Conservation (phyloP, 2,888 invertebrate species). For the Agonum fuliginosum region DNA sequence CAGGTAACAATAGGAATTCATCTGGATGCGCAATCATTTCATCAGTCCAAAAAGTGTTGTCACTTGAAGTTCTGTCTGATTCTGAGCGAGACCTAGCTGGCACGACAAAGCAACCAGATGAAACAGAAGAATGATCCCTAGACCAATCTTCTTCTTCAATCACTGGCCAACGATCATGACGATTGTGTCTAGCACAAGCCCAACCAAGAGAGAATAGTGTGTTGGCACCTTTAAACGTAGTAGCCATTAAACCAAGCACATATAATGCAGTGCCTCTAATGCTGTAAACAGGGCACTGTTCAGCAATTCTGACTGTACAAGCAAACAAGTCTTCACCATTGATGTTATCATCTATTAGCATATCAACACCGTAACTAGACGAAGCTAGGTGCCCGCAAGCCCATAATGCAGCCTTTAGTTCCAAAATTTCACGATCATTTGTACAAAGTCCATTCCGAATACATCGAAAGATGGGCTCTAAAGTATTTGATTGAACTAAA, state of each 20-base stretch:
- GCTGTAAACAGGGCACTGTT: constrained; percentile 88
- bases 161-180: constrained; percentile 86
- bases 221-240: constrained; percentile 89
- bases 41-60: constrained; percentile 63
- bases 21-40: constrained; percentile 60
- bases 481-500: constrained; percentile 69
- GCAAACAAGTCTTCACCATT: constrained; percentile 71
- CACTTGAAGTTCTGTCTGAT: constrained; percentile 66
- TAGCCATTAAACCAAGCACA: constrained; percentile 88
- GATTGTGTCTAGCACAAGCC: constrained; percentile 85
- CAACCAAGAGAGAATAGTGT: constrained; percentile 83
- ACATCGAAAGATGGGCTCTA: constrained; percentile 65
- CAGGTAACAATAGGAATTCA: constrained; percentile 48
- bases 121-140: constrained; percentile 29
- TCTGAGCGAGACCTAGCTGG: constrained; percentile 63
- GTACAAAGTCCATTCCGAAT: constrained; percentile 73
- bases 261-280: constrained; percentile 93
- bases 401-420: constrained; percentile 93
- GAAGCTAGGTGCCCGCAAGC: constrained; percentile 89
- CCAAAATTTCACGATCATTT: constrained; percentile 82
- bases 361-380: constrained; percentile 84
- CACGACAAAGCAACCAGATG: constrained; percentile 47
- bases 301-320: constrained; percentile 81
- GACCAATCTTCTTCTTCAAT: constrained; percentile 80
- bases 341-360: constrained; percentile 74